phyloP scores from a whole-genome alignment of 2,797 vertebrate genomes.

The Labroides dimidiatus region DNA sequence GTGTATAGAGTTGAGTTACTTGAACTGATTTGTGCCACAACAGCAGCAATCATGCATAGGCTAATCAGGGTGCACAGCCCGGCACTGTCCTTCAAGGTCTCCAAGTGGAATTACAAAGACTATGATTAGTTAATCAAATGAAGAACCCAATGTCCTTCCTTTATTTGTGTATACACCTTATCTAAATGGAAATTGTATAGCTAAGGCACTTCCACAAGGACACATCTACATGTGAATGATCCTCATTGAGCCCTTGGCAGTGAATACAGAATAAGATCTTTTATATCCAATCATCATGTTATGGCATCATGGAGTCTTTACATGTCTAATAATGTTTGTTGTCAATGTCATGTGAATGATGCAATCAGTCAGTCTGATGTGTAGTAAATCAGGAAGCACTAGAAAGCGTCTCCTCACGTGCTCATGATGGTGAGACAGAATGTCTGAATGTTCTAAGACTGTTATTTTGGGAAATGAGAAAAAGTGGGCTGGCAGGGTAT shows the following conservation, averaged over 20 bases:
- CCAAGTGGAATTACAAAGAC: conserved; percentile 84
- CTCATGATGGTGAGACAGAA: conserved; percentile 61
- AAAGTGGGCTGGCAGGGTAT: not conserved
- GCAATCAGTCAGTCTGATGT: conserved; percentile 72
- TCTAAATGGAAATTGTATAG: conserved; percentile 83
- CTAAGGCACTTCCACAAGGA: conserved; percentile 74
- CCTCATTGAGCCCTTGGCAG: conserved; percentile 61
- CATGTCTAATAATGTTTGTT: conserved; percentile 74
- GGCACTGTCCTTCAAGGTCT: conserved; percentile 74
- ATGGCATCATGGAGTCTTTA: conserved; percentile 73
- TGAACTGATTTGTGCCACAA: conserved; percentile 80
- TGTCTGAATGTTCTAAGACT: conserved; percentile 74
- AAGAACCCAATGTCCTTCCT: conserved; percentile 81
- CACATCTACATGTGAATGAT: conserved; percentile 83
- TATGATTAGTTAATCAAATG: conserved; percentile 89
- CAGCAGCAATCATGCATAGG: conserved; percentile 76
- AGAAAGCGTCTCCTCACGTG: conserved; percentile 54
- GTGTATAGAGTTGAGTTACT: conserved; percentile 75
- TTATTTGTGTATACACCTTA: conserved; percentile 82
- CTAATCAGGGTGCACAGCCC: conserved; percentile 79
- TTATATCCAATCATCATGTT: conserved; percentile 76
- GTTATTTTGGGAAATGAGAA: conserved; percentile 42
- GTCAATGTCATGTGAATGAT: conserved; percentile 70
- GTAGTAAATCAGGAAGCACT: conserved; percentile 72
- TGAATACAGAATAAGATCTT: conserved; percentile 76